Conservation (phyloP, 2,797 vertebrate species). For the Triplophysa yarkandensis region DNA sequence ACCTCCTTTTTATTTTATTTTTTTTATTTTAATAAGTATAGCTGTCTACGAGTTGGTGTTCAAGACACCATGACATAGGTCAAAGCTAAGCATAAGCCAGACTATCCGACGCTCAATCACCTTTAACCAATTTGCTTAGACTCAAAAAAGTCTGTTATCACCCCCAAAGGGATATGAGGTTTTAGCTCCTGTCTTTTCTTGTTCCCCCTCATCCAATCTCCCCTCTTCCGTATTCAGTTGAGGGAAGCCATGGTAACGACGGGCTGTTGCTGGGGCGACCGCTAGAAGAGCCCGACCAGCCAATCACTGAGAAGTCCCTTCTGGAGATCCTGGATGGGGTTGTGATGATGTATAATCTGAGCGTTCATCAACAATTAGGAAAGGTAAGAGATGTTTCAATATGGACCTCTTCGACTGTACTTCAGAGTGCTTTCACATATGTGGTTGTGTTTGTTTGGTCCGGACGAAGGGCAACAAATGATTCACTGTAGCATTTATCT, state of each 20-base stretch:
- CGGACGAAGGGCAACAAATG: too few relatives aligned
- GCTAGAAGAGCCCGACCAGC: constrained; percentile 85
- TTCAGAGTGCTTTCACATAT: too few relatives aligned
- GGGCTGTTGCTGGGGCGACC: constrained; percentile 93
- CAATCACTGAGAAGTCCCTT: constrained; percentile 91
- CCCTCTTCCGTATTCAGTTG: constrained; percentile 74
- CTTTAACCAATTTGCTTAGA: constrained; percentile 52
- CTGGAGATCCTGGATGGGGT: constrained; percentile 92
- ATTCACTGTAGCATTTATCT: too few relatives aligned
- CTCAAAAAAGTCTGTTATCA: constrained; percentile 11
- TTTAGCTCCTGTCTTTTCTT: constrained; percentile 10
- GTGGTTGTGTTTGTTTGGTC: too few relatives aligned
- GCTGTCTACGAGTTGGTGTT: not conserved
- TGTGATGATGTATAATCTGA: constrained; percentile 98
- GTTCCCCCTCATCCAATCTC: constrained; percentile 18
- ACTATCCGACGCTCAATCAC: constrained; percentile 10
- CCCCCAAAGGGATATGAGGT: constrained; percentile 21
- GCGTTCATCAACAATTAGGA: constrained; percentile 96
- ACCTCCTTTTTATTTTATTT: too few relatives aligned
- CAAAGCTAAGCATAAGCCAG: constrained; percentile 32
- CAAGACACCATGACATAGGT: constrained; percentile 21
- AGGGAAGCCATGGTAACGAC: constrained; percentile 90
- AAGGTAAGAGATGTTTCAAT: constrained; percentile 84
- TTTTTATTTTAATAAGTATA: too few relatives aligned
- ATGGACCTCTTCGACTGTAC: too few relatives aligned